A percentile compares a stretch with the other conserved stretches of the same genome.
These are phyloP conservation scores for Isotomurus palustris DNA, from an alignment of 2,888 invertebrate species.

Conservation along the genomic window DNA sequence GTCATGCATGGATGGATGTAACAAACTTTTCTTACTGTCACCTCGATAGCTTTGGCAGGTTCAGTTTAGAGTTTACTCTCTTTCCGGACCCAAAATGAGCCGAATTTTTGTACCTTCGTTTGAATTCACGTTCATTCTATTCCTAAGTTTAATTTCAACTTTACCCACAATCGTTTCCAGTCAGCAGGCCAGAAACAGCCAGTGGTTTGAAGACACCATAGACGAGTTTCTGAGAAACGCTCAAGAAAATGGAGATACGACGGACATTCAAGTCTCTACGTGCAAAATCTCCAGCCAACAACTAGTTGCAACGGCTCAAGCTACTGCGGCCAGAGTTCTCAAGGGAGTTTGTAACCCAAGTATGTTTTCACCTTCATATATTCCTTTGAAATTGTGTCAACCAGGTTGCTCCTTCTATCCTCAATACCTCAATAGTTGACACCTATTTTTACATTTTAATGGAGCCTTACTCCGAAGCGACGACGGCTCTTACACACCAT, in stretches of 20 bases:
- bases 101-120: too few species aligned
- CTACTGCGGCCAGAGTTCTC: constrained; percentile 51
- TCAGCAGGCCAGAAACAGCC: constrained; percentile 18
- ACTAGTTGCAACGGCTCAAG: constrained; percentile 51
- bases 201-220: constrained; percentile 44
- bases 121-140: too few species aligned
- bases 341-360: constrained; percentile 51
- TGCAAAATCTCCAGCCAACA: constrained; percentile 51
- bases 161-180: constrained; percentile 3
- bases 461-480: too few species aligned
- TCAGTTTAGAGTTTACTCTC: too few species aligned
- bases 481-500: too few species aligned
- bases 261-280: constrained; percentile 50
- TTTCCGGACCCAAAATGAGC: too few species aligned
- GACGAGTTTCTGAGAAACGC: constrained; percentile 44
- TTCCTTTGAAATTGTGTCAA: background rate
- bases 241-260: constrained; percentile 46
- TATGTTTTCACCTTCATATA: too few species aligned
- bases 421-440: background rate
- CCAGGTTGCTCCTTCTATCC: background rate
- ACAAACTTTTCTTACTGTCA: too few species aligned
- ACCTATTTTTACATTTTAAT: background rate
- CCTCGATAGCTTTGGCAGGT: too few species aligned
- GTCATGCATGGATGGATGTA: too few species aligned
- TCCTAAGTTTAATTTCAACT: background rate